Conservation (phyloP, 2,113 vertebrate genomes). For the Rallus limicola region DNA sequence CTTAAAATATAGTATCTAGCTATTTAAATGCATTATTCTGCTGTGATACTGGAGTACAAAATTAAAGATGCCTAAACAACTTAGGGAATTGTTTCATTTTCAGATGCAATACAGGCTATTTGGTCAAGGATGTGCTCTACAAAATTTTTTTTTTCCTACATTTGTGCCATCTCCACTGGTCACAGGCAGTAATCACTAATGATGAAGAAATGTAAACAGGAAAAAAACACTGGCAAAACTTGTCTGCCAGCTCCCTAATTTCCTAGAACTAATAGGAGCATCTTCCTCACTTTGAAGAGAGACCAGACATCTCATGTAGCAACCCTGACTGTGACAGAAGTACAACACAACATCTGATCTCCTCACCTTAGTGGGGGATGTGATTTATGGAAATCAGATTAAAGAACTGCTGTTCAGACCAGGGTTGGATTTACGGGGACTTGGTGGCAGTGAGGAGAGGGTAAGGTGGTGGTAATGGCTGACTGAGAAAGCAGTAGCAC, state of each 20-base stretch:
- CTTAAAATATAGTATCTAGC: not conserved
- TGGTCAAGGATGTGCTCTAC: not conserved
- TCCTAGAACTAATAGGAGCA: not conserved
- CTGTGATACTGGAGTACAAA: not conserved
- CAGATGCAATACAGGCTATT: not conserved
- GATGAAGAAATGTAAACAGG: not conserved
- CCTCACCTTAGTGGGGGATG: not conserved
- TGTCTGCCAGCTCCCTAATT: not conserved
- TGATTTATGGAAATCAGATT: not conserved
- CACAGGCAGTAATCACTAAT: not conserved
- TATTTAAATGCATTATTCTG: not conserved
- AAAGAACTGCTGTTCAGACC: not conserved
- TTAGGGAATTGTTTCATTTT: not conserved
- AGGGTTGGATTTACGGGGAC: constrained; percentile 3
- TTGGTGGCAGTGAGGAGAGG: not conserved
- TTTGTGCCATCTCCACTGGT: not conserved
- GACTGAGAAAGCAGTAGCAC: not conserved
- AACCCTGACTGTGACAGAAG: not conserved
- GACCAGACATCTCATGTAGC: not conserved
- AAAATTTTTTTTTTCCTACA: not conserved
- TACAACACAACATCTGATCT: not conserved
- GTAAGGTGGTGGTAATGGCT: not conserved
- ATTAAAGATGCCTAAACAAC: not conserved
- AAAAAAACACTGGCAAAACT: not conserved
- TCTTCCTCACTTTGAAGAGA: not conserved